Evolutionary conservation across 2,888 invertebrate species (phyloP).

Genomic region (Heteromurus nitidus): DNA sequence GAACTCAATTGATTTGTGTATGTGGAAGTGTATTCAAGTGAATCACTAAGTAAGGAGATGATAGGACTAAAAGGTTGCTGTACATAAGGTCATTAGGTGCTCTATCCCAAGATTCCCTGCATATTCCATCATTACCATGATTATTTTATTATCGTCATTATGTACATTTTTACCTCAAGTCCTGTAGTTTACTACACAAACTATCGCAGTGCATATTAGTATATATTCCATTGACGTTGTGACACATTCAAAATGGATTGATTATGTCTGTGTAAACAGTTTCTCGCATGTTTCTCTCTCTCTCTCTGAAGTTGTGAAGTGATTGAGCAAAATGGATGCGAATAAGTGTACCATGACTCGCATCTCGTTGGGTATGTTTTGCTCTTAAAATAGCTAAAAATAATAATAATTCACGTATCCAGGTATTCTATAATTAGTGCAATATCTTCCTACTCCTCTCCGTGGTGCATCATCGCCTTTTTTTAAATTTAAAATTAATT

Average conservation of each 20-base stretch:
- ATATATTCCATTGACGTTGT: conserved; percentile 54
- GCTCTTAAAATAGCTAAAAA: neutral
- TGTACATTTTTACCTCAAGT: conserved; percentile 52
- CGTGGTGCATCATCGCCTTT: no score
- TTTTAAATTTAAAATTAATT: no score
- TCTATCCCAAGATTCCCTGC: conserved; percentile 59
- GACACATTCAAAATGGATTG: conserved; percentile 59
- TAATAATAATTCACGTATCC: no score
- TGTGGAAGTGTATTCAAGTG: conserved; percentile 66
- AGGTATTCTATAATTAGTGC: no score
- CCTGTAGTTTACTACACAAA: conserved; percentile 44
- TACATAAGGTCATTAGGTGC: conserved; percentile 67
- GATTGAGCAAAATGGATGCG: conserved; percentile 51
- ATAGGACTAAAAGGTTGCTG: conserved; percentile 57
- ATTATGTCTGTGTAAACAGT: conserved; percentile 54
- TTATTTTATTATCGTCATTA: conserved; percentile 52
- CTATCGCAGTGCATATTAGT: conserved; percentile 9
- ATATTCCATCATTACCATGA: conserved; percentile 50
- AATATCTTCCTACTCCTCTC: no score
- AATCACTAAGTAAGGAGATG: conserved; percentile 63
- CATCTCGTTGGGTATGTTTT: conserved; percentile 3
- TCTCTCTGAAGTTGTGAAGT: conserved; percentile 64
- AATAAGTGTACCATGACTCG: conserved; percentile 19
- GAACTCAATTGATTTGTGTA: conserved; percentile 68
- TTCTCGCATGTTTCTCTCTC: conserved; percentile 51